Evolutionary conservation across 1,140 invertebrate species (phyloP).

Genomic region (Leptinotarsa texana): DNA sequence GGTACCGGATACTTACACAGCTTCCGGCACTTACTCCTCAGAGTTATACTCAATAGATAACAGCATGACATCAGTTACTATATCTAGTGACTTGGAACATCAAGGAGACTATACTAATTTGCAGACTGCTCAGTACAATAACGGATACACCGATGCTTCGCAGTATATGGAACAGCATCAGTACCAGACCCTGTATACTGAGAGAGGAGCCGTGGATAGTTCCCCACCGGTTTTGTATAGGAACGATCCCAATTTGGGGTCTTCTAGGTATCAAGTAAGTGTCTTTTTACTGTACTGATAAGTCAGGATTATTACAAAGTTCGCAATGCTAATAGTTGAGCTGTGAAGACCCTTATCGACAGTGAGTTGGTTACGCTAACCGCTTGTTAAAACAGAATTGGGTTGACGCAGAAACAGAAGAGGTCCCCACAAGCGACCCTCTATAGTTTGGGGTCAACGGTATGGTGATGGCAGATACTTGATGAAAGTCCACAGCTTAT

Average conservation of each 20-base stretch:
- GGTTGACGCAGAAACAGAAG: no score
- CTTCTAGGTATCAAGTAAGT: slow-evolving; percentile 43
- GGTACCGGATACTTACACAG: slow-evolving; percentile 10
- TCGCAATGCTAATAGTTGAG: no score
- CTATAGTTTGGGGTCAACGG: no score
- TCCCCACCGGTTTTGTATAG: slow-evolving; percentile 39
- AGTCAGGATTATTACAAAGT: no score
- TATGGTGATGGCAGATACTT: no score
- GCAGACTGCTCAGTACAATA: slow-evolving; percentile 43
- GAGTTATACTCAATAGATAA: slow-evolving; percentile 14
- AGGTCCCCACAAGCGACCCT: no score
- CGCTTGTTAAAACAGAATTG: no score
- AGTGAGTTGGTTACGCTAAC: no score
- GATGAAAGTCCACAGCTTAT: no score
- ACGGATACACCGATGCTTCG: slow-evolving; percentile 37
- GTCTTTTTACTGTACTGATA: not conserved
- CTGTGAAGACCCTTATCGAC: no score
- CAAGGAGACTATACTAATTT: slow-evolving; percentile 43
- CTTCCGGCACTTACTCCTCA: not conserved
- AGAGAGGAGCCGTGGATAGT: slow-evolving; percentile 38
- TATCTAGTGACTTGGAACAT: slow-evolving; percentile 11
- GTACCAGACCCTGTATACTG: slow-evolving; percentile 37
- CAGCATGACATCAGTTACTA: slow-evolving; percentile 5
- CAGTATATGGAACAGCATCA: slow-evolving; percentile 45
- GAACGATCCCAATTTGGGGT: slow-evolving; percentile 45